phyloP scores from a whole-genome alignment of 2,888 invertebrate genomes.

The Hydropsyche betteni region DNA sequence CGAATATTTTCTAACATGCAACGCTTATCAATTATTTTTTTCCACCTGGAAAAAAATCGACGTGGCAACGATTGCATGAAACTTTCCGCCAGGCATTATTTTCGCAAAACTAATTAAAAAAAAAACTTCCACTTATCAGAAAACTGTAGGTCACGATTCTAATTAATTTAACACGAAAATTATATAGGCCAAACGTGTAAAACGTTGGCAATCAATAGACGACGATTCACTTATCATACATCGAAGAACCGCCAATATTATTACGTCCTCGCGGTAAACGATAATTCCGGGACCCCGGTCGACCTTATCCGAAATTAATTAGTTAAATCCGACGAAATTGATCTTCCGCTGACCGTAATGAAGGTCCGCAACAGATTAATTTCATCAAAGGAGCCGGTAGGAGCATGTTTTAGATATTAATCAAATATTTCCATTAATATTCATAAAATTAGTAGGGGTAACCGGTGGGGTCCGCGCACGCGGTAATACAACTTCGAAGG shows the following conservation, averaged over 20 bases:
- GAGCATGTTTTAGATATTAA: slow-evolving; percentile 37
- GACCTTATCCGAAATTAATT: slow-evolving; percentile 35
- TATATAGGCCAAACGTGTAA: no score
- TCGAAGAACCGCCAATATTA: slow-evolving; percentile 9
- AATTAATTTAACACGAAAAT: no score
- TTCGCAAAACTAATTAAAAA: no score
- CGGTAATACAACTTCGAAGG: not conserved
- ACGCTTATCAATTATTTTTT: no score
- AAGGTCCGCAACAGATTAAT: slow-evolving; percentile 42
- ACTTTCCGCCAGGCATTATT: no score
- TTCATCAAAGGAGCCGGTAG: slow-evolving; percentile 30
- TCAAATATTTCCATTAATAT: slow-evolving; percentile 42
- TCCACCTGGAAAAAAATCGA: no score
- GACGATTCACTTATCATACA: no score
- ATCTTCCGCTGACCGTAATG: slow-evolving; percentile 40
- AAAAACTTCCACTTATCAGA: no score
- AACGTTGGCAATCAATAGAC: no score
- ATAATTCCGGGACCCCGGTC: slow-evolving; percentile 7
- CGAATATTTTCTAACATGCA: no score
- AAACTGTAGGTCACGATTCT: no score
- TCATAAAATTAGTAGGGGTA: slow-evolving; percentile 22
- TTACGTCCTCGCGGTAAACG: not conserved
- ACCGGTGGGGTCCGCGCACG: not conserved
- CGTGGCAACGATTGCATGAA: no score
- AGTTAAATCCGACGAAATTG: slow-evolving; percentile 41